Base-by-base conservation (phyloP, 2,888 invertebrate species). In the Drosophila kokeensis region DNA sequence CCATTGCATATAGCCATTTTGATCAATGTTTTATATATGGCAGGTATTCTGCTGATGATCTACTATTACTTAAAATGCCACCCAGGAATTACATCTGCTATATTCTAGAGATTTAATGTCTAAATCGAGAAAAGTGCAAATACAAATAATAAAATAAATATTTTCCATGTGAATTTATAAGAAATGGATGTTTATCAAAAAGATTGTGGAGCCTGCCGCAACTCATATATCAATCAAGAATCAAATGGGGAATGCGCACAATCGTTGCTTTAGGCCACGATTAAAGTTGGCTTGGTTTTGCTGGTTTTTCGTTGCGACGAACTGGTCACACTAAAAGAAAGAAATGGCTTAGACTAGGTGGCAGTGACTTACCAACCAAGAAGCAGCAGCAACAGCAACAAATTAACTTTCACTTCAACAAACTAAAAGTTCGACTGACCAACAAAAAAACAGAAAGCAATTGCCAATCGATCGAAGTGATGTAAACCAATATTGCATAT, bases 381-480 rank as follows among this genome's bases (percentile, higher is more conserved):
- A 24, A 73, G 34, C 59, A 48, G 58, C 30, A 73, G 34, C 59
- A 48, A 45, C 54, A 68, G 71, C 62, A 71, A 69, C 62, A 72
- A 80, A 65, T 79, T 53, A 80, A 80, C 80, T 80, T 80, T 80
- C 80, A 80, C 80, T 80, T 80, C 66, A 71, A 66, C 36, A 65
- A 60, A 50, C 45, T 50, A 52, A 52, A 57, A 69, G 24, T 32
- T 50, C 29, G 59, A 18, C 11, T 29, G 45, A 38, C 34, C 29
- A 55, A 36, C 40, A 36, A 45, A 45, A 36, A 50, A 58, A 73
- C 27, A 40, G 13, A 52, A 69, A 53, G 6, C n/a, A 32, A n/a
- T 49, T 27, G 57, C n/a, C 21, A 50, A 54, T 49, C 45, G 48
- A 48, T 52, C 57, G 58, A 50, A 66, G 79, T 74, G 45, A 78